phyloP scores from a whole-genome alignment of 2,888 invertebrate genomes.

The Eupithecia centaureata region DNA sequence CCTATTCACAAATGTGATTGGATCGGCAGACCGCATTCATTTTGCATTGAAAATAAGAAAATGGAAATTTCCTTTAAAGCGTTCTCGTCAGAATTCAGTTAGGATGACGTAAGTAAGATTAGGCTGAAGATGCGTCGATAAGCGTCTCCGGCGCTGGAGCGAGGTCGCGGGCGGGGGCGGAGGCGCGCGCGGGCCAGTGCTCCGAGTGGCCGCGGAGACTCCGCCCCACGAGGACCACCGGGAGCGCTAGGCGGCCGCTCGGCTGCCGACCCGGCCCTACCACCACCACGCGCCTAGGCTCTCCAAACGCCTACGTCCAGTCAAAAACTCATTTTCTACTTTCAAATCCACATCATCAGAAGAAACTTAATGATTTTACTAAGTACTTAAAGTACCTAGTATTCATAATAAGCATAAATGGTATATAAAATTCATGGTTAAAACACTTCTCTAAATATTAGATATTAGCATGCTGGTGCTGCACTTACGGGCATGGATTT shows the following conservation, averaged over 20 bases:
- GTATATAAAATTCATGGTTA: not conserved
- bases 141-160: constrained; percentile 62
- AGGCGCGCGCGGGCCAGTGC: constrained; percentile 59
- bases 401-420: not conserved
- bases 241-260: constrained; percentile 79
- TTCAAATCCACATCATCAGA: not conserved
- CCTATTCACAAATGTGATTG: constrained; percentile 18
- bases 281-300: constrained; percentile 30
- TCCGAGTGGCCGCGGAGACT: constrained; percentile 78
- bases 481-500: not conserved
- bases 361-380: not conserved
- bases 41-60: constrained; percentile 11
- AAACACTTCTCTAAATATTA: not conserved
- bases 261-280: constrained; percentile 43
- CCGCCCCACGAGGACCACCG: constrained; percentile 84
- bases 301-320: constrained; percentile 5
- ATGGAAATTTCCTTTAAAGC: constrained; percentile 20
- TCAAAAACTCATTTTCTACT: not conserved
- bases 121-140: constrained; percentile 80
- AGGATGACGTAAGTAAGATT: constrained; percentile 71
- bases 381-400: not conserved
- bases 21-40: constrained; percentile 18
- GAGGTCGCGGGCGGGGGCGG: constrained; percentile 44
- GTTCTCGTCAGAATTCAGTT: constrained; percentile 32
- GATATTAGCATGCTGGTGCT: too few species aligned